phyloP scores from a whole-genome alignment of 2,113 vertebrate genomes.

The Takifugu flavidus region DNA sequence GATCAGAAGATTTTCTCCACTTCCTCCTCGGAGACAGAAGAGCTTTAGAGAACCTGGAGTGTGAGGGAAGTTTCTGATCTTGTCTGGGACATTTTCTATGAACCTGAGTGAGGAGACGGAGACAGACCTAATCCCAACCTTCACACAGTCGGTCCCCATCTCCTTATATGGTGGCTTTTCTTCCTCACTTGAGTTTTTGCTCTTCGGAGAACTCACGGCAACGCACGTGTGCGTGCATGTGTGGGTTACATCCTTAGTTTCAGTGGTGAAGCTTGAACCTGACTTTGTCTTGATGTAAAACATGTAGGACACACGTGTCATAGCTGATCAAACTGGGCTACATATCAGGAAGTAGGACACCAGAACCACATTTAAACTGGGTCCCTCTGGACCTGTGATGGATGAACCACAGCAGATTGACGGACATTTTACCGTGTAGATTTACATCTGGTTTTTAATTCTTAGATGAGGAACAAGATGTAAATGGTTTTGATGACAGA shows the following conservation, averaged over 20 bases:
- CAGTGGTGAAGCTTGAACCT: not conserved
- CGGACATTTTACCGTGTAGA: too few relatives aligned
- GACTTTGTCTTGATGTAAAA: too few relatives aligned
- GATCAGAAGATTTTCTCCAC: too few relatives aligned
- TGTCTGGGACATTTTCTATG: too few relatives aligned
- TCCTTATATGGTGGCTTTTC: constrained; percentile 42
- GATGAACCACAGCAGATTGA: not conserved
- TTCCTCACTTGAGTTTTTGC: constrained; percentile 1
- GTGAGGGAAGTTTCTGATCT: too few relatives aligned
- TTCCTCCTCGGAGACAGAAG: too few relatives aligned
- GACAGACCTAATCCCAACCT: too few relatives aligned
- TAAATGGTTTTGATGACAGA: too few relatives aligned
- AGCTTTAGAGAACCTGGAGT: too few relatives aligned
- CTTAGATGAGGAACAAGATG: not conserved
- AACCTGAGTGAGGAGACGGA: too few relatives aligned
- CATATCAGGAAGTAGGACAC: constrained; percentile 39
- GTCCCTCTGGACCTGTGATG: constrained; percentile 1
- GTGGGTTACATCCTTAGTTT: not conserved
- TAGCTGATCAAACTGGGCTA: constrained; percentile 5
- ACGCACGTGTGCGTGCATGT: not conserved
- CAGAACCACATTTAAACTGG: constrained; percentile 16
- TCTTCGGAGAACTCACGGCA: too few relatives aligned
- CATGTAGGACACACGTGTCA: not conserved
- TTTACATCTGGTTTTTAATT: too few relatives aligned
- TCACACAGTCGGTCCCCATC: not conserved